Conservation (phyloP, 1,140 invertebrate species). For the Drosophila orosa region DNA sequence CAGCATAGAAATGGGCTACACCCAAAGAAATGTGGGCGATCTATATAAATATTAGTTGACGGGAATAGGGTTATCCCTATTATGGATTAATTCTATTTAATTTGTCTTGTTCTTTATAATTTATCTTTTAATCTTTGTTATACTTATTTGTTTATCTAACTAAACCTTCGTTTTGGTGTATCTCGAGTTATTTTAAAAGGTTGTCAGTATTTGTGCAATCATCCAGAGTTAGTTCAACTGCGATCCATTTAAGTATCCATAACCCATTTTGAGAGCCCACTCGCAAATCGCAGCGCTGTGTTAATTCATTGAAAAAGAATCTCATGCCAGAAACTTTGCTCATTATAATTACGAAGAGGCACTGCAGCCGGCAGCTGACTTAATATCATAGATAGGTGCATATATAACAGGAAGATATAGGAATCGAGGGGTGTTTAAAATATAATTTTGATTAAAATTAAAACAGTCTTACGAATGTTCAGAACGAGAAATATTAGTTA, state of each 20-base stretch:
- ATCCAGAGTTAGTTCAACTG: constrained; percentile 29
- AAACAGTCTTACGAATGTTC: too few species aligned
- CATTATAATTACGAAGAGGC: constrained; percentile 65
- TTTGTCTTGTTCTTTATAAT: not conserved
- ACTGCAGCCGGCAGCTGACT: constrained; percentile 36
- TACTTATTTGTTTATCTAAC: not conserved
- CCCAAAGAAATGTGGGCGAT: not conserved
- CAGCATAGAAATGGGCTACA: constrained; percentile 5
- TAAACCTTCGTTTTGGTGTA: not conserved
- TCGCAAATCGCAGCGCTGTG: not conserved
- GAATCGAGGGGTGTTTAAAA: constrained; percentile 1
- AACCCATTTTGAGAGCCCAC: constrained; percentile 1
- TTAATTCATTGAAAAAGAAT: constrained; percentile 47
- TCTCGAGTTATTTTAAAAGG: not conserved
- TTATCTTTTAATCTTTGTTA: not conserved
- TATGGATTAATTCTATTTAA: too few species aligned
- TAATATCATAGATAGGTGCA: constrained; percentile 13
- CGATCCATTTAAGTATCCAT: constrained; percentile 26
- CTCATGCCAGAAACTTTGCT: constrained; percentile 41
- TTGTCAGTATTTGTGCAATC: constrained; percentile 50
- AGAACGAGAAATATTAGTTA: too few species aligned
- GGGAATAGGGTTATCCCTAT: too few species aligned
- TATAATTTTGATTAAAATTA: not conserved
- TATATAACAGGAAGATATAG: constrained; percentile 6
- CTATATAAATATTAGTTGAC: not conserved